These are phyloP conservation scores for Carposina sasakii DNA, from an alignment of 1,140 invertebrate genomes.

Conservation along the genomic window DNA sequence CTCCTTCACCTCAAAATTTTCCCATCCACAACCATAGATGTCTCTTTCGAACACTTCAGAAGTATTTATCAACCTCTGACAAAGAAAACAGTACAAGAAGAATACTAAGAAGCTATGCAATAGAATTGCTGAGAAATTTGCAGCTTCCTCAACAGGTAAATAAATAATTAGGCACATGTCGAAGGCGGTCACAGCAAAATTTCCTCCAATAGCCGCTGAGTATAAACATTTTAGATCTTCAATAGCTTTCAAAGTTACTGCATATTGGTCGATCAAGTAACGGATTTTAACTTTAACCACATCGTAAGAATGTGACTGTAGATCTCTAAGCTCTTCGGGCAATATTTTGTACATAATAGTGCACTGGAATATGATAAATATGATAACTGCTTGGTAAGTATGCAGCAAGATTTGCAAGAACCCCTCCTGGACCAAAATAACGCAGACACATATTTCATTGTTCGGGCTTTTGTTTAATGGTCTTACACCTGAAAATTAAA, in stretches of 20 bases:
- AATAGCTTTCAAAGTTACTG: conserved; percentile 31
- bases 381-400: conserved; percentile 42
- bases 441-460: conserved; percentile 32
- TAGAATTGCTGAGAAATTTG: conserved; percentile 37
- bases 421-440: conserved; percentile 33
- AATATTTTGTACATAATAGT: conserved; percentile 44
- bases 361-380: conserved; percentile 50
- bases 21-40: conserved; percentile 58
- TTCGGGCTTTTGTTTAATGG: conserved; percentile 35
- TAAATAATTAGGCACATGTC: conserved; percentile 49
- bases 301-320: conserved; percentile 18
- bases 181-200: conserved; percentile 46
- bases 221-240: conserved; percentile 43
- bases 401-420: conserved; percentile 34
- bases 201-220: conserved; percentile 44
- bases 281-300: conserved; percentile 30
- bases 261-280: conserved; percentile 33
- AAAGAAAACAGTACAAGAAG: conserved; percentile 56
- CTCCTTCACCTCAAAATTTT: conserved; percentile 45
- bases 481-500: no score
- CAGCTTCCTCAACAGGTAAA: conserved; percentile 39
- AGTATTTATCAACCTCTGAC: conserved; percentile 48
- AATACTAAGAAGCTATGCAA: conserved; percentile 51
- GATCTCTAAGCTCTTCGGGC: conserved; percentile 33
- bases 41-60: conserved; percentile 42